Evolutionary conservation across 2,797 vertebrate species (phyloP), one percentile per base, ranked within the genome.

Genomic region (Sebastes miniatus): DNA sequence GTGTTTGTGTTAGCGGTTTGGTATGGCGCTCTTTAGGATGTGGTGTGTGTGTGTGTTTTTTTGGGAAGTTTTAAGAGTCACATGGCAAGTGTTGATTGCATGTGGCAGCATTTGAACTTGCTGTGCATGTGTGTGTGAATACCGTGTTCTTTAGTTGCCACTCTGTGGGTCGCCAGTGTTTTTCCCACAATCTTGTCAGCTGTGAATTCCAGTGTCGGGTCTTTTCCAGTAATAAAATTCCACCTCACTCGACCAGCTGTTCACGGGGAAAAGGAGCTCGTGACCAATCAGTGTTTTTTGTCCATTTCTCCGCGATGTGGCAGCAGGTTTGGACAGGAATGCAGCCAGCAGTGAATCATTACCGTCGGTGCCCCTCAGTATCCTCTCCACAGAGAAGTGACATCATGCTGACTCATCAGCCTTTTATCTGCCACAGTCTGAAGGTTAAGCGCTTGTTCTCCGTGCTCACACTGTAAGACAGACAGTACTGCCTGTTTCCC

Each of bases 221-320:
- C 87, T 86, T 92, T 92, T 91, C 90, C 91, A 86, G 90, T 91
- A 89, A 93, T 86, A 89, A 85, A 76, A 86, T 83, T 84, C 88
- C 77, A 83, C 83, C 87, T 89, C 62, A 61, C 81, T 85, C 70
- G 3, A 65, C 68, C 93, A 92, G 91, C 91, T 94, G 92, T 87
- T 92, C 81, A 39, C 50, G 18, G 76, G 81, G 83, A 18, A 84
- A 43, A 74, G 88, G 71, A 88, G 89, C 81, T 79, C 0, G 66
- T 76, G 72, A 84, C 73, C 81, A 81, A 39, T 78, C 12, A 4
- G 34, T n/a, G 68, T 31, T 18, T 47, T 63, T 8, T 8, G 79
- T 86, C 73, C 52, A 9, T 52, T 78, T 71, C 75, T 70, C 61
- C 32, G 68, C 79, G 85, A 90, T 86, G 77, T 81, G 75, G 88